These are phyloP conservation scores for Drosophila mimica DNA, from an alignment of 2,888 invertebrate species.

Conservation along the genomic window DNA sequence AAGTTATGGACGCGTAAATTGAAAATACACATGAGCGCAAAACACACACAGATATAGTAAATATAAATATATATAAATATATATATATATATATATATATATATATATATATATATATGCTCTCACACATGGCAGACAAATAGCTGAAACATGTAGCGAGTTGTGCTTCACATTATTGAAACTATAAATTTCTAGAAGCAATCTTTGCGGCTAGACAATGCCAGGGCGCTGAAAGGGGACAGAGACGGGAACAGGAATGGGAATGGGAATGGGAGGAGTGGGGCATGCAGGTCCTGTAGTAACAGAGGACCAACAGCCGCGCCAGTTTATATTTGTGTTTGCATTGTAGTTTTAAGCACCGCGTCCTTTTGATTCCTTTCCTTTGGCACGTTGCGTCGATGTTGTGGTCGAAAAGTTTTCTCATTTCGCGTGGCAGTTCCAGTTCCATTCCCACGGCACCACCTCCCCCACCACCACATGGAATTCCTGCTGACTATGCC, in stretches of 20 bases:
- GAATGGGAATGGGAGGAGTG: background rate
- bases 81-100: background rate
- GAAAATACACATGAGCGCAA: constrained; percentile 75
- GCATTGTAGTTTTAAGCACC: constrained; percentile 70
- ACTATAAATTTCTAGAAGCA: constrained; percentile 78
- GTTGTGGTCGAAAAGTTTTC: constrained; percentile 79
- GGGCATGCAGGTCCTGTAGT: constrained; percentile 8
- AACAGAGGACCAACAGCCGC: constrained; percentile 25
- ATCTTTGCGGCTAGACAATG: constrained; percentile 78
- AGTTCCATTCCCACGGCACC: constrained; percentile 25
- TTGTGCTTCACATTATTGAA: constrained; percentile 75
- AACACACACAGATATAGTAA: constrained; percentile 24
- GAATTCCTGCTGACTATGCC: background rate
- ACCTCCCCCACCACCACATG: too few relatives aligned
- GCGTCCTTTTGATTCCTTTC: constrained; percentile 22
- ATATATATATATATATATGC: constrained; percentile 4
- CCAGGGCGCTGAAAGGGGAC: constrained; percentile 4
- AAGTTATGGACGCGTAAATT: constrained; percentile 80
- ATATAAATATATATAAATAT: background rate
- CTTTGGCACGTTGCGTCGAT: constrained; percentile 57
- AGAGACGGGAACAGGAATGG: too few relatives aligned
- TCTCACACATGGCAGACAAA: constrained; percentile 48
- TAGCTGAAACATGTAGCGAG: constrained; percentile 62
- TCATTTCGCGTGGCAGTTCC: constrained; percentile 69
- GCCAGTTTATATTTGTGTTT: constrained; percentile 57